phyloP scores from a whole-genome alignment of 2,797 vertebrate genomes.

The Ctenosaura bakeri region DNA sequence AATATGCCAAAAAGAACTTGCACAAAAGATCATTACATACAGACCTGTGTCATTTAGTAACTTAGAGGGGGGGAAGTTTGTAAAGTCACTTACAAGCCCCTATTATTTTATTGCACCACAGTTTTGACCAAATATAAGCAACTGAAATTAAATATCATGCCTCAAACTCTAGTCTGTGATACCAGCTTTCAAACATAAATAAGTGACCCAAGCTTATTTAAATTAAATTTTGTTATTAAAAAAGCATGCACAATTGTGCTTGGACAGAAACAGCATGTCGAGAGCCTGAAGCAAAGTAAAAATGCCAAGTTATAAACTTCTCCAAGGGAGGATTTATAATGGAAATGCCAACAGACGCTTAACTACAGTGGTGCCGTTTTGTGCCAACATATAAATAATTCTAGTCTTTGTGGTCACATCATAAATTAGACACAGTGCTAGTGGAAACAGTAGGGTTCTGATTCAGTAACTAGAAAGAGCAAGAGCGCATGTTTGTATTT shows the following conservation, averaged over 20 bases:
- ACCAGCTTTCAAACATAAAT: constrained; percentile 63
- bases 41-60: constrained; percentile 3
- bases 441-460: constrained; percentile 77
- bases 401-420: constrained; percentile 77
- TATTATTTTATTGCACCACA: constrained; percentile 33
- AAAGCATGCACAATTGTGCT: constrained; percentile 69
- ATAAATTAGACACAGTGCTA: constrained; percentile 81
- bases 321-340: constrained; percentile 79
- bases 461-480: constrained; percentile 76
- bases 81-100: constrained; percentile 3
- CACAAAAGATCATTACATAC: neutral
- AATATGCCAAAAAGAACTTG: neutral
- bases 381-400: constrained; percentile 81
- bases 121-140: constrained; percentile 16
- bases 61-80: neutral
- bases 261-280: constrained; percentile 78
- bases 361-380: constrained; percentile 75
- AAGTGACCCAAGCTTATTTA: constrained; percentile 73
- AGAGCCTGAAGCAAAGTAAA: constrained; percentile 79
- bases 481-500: constrained; percentile 75
- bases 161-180: constrained; percentile 3
- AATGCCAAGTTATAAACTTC: constrained; percentile 81
- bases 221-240: constrained; percentile 78
- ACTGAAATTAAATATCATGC: constrained; percentile 20
- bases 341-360: constrained; percentile 81